Base-by-base conservation (phyloP, 1,140 invertebrate species). In the Hyposmocoma kahamanoa region DNA sequence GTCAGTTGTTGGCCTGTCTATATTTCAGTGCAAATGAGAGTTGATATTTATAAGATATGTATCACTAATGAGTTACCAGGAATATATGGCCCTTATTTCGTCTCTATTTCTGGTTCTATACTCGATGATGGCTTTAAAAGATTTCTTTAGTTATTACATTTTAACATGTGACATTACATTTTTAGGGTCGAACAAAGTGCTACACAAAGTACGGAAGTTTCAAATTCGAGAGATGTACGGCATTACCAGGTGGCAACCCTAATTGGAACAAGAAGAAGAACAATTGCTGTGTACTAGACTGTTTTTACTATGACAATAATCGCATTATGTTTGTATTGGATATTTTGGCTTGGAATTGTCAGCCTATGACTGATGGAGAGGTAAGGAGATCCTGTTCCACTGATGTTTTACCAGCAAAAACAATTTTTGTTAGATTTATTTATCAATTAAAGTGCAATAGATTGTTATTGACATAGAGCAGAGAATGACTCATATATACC, bases 281-380 rank as follows among this genome's bases (percentile, higher is more conserved):
- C 47, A 89, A 88, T n/a, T 77, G 65, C 46, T 81, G 72, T 56
- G 89, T 97, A 38, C 62, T 97, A 3, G 96, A 97, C 78, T 95
- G 95, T 72, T 89, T 98, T 26, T 96, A 91, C 79, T 80, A 89
- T 60, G 88, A 90, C 55, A 55, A 83, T 0, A 68, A 79, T 24
- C 90, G 92, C 47, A 90, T 86, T 0, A 93, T 92, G 72, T 96
- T 92, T 78, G 87, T 96, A 1, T 72, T 97, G 38, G 96, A 98
- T 79, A 85, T 96, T 3, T 84, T 98, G 30, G 90, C 90, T 32
- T 98, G 95, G 95, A 95, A 92, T 55, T 90, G 90, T 55, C 90
- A 92, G 55, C 87, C 91, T 11, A 87, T 96, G 45, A 87, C 90
- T 47, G 90, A 96, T 61, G 94, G 92, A 86, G 94, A 97, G 73